A percentile compares a stretch with the other conserved stretches of the same genome.
Conservation (phyloP, 2,113 vertebrate genomes). For the Chloropsis cyanopogon region DNA sequence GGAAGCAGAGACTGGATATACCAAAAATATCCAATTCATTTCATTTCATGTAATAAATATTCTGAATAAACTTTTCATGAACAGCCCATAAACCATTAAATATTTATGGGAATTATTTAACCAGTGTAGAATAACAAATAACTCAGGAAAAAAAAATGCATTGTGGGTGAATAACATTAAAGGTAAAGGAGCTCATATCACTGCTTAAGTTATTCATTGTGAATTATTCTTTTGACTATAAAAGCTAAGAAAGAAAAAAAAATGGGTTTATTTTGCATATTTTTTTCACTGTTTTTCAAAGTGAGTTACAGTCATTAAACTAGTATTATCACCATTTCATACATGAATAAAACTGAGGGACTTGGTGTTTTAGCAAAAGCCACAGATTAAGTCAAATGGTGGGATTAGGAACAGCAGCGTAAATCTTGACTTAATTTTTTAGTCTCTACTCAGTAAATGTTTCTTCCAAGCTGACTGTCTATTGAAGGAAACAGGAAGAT, state of each 20-base stretch:
- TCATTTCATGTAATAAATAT: not conserved
- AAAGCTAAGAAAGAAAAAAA: not conserved
- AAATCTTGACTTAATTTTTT: not conserved
- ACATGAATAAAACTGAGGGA: not conserved
- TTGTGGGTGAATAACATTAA: not conserved
- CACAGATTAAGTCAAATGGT: not conserved
- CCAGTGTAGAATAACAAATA: not conserved
- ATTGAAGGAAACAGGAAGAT: not conserved
- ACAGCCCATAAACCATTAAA: not conserved
- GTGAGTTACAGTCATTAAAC: not conserved
- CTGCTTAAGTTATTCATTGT: conserved; percentile 10
- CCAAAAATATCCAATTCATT: not conserved
- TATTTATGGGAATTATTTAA: conserved; percentile 48
- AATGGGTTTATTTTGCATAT: not conserved
- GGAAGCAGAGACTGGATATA: not conserved
- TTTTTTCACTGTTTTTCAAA: not conserved
- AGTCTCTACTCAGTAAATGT: not conserved
- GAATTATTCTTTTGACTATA: conserved; percentile 14
- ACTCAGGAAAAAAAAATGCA: not conserved
- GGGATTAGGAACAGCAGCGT: not conserved
- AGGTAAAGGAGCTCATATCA: not conserved
- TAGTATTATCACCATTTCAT: not conserved
- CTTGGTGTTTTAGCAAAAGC: not conserved
- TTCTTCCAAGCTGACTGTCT: not conserved
- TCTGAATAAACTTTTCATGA: not conserved